Percentiles rank a stretch among this genome's conserved stretches.
Evolutionary conservation across 2,888 invertebrate species (phyloP).

Genomic region (Spodoptera picta): DNA sequence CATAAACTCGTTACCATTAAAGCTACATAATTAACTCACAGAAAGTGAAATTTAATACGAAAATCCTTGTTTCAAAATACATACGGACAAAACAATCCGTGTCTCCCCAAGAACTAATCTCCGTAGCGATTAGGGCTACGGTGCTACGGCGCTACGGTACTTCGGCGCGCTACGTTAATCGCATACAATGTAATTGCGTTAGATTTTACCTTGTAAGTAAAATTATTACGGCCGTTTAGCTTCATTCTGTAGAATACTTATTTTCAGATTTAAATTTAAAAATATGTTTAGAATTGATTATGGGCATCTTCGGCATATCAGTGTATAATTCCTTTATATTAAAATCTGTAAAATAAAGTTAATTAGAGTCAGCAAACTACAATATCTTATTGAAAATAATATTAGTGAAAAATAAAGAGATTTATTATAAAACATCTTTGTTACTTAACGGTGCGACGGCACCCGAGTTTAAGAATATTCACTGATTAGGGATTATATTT

Average conservation of each 20-base stretch:
- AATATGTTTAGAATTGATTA: too few species aligned
- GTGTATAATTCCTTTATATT: too few species aligned
- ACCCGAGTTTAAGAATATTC: too few species aligned
- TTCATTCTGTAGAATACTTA: conserved; percentile 18
- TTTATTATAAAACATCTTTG: too few species aligned
- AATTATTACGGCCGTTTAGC: conserved; percentile 49
- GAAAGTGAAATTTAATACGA: conserved; percentile 49
- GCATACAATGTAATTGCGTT: conserved; percentile 48
- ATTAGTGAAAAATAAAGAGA: too few species aligned
- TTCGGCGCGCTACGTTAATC: conserved; percentile 53
- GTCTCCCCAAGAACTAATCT: conserved; percentile 69
- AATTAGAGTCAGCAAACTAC: too few species aligned
- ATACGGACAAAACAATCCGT: conserved; percentile 62
- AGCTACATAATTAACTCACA: conserved; percentile 22
- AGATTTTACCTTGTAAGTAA: conserved; percentile 51
- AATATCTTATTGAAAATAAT: too few species aligned
- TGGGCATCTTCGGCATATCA: too few species aligned
- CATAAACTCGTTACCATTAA: conserved; percentile 14
- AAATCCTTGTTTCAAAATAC: conserved; percentile 49
- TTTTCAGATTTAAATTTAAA: too few species aligned
- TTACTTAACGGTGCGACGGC: too few species aligned
- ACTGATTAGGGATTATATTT: too few species aligned
- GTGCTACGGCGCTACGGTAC: conserved; percentile 64
- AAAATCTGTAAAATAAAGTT: too few species aligned
- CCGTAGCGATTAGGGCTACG: conserved; percentile 78